Conservation (phyloP, 2,797 vertebrate genomes). For the Coluber constrictor region DNA sequence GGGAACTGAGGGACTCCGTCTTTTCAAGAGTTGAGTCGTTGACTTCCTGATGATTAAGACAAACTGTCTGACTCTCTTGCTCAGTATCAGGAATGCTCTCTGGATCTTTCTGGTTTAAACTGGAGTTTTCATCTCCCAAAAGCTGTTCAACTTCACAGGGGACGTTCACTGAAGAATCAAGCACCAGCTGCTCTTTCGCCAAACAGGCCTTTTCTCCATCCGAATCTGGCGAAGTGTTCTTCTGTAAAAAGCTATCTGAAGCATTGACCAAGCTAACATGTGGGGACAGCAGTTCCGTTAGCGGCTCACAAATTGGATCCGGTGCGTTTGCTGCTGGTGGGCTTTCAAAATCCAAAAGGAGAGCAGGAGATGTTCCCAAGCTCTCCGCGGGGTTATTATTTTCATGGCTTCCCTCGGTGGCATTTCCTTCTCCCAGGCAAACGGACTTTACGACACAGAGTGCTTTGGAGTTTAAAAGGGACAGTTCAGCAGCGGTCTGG, state of each 20-base stretch:
- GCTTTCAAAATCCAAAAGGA: conserved; percentile 30
- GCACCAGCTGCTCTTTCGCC: conserved; percentile 18
- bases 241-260: conserved; percentile 55
- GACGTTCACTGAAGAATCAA: conserved; percentile 10
- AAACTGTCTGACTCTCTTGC: conserved; percentile 7
- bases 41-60: conserved; percentile 30
- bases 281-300: background rate
- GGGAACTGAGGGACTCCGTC: conserved; percentile 18
- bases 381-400: conserved; percentile 19
- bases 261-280: conserved; percentile 12
- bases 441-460: conserved; percentile 2
- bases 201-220: background rate
- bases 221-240: conserved; percentile 21
- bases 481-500: conserved; percentile 59
- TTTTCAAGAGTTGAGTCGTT: conserved; percentile 13
- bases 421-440: background rate
- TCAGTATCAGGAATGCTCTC: conserved; percentile 22
- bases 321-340: background rate
- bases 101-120: background rate
- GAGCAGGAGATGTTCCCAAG: background rate
- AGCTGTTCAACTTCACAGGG: conserved; percentile 46
- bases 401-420: conserved; percentile 10
- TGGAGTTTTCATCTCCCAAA: conserved; percentile 33
- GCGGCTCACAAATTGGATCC: conserved; percentile 20
- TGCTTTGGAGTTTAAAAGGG: conserved; percentile 35